phyloP scores from a whole-genome alignment of 2,888 invertebrate genomes.

The Torymus aiolomorphi region DNA sequence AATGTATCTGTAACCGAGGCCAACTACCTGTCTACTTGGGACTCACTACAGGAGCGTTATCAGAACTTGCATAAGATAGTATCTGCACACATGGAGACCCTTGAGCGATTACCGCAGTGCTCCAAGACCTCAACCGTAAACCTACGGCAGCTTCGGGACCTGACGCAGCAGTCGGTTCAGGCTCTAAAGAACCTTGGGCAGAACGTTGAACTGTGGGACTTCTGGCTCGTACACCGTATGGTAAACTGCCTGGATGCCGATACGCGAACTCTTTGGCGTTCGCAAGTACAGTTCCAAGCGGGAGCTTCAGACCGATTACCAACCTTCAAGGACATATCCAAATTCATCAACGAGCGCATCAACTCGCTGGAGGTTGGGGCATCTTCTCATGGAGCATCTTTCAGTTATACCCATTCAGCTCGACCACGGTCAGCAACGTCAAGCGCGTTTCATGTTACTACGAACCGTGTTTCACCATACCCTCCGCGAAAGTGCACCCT shows the following conservation, averaged over 20 bases:
- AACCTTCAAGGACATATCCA: neutral
- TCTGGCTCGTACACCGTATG: neutral
- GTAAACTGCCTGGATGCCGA: neutral
- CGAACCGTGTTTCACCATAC: too few relatives aligned
- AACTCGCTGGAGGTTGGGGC: neutral
- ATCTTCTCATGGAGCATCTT: neutral
- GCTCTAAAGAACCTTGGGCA: neutral
- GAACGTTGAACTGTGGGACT: neutral
- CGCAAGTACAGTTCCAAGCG: neutral
- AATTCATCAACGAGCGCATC: neutral
- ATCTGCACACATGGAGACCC: too few relatives aligned
- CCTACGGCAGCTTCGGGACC: neutral
- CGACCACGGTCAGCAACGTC: neutral
- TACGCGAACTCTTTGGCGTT: neutral
- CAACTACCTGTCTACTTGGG: too few relatives aligned
- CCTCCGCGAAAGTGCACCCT: too few relatives aligned
- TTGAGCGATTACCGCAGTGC: neutral
- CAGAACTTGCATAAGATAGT: too few relatives aligned
- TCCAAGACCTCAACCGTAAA: neutral
- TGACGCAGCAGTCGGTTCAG: neutral
- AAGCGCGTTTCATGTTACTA: neutral
- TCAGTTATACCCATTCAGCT: neutral
- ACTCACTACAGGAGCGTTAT: too few relatives aligned
- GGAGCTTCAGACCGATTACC: neutral
- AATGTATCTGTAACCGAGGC: too few relatives aligned